Percentiles rank a stretch among this genome's conserved stretches.
Conservation (phyloP, 1,140 invertebrate genomes). For the Lamellibrachia luymesi region DNA sequence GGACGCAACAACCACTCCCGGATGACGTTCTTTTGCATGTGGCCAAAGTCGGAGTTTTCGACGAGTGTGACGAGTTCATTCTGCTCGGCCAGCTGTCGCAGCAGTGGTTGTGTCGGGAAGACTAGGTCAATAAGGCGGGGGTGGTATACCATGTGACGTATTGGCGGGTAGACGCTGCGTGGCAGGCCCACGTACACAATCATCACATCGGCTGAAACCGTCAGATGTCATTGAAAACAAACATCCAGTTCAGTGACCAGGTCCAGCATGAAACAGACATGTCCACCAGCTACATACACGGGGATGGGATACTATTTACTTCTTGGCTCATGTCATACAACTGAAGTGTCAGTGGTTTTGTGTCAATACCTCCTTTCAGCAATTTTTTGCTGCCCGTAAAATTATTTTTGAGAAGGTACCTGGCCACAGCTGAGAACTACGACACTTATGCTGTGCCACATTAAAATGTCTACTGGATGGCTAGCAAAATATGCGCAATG, state of each 20-base stretch:
- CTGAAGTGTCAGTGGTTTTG: too few species aligned
- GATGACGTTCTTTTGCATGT: conserved; percentile 21
- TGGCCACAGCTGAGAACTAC: too few species aligned
- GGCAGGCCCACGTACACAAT: conserved; percentile 22
- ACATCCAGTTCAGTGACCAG: neutral
- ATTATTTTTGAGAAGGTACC: too few species aligned
- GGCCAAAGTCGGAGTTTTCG: conserved; percentile 10
- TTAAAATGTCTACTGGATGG: too few species aligned
- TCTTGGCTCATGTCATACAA: too few species aligned
- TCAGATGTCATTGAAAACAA: neutral
- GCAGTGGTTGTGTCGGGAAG: conserved; percentile 19
- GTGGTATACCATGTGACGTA: conserved; percentile 24
- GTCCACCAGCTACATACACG: too few species aligned
- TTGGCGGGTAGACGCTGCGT: conserved; percentile 16
- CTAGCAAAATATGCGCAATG: too few species aligned
- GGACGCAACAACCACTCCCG: conserved; percentile 4
- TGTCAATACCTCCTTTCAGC: too few species aligned
- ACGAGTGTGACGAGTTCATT: conserved; percentile 16
- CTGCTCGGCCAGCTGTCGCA: neutral
- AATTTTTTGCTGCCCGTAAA: too few species aligned
- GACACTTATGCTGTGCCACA: too few species aligned
- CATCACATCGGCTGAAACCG: conserved; percentile 20
- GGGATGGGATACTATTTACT: too few species aligned
- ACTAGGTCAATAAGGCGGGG: conserved; percentile 18
- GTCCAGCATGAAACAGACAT: too few species aligned